Conservation (phyloP, 2,888 invertebrate genomes). For the Epiblema foenella region DNA sequence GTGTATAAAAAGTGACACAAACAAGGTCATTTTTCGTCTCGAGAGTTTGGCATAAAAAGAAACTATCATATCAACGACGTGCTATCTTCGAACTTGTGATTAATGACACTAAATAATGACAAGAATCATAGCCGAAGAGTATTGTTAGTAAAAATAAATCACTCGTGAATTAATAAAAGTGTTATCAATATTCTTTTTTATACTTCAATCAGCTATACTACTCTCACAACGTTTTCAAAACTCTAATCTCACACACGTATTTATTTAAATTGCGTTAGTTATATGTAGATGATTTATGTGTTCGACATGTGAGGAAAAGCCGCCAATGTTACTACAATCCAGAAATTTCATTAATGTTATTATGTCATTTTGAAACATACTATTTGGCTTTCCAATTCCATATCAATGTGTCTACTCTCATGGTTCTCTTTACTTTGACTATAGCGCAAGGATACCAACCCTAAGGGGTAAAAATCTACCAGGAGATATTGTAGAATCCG, state of each 20-base stretch:
- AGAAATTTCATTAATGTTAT: neutral
- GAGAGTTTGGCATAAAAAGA: conserved; percentile 43
- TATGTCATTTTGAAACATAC: no score
- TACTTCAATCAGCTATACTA: neutral
- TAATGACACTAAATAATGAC: conserved; percentile 39
- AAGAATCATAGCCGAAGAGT: conserved; percentile 15
- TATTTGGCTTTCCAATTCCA: neutral
- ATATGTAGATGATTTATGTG: no score
- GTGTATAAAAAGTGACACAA: conserved; percentile 44
- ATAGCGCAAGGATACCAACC: no score
- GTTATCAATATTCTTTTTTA: neutral
- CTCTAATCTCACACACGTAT: neutral
- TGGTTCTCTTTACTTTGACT: no score
- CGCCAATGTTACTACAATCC: neutral
- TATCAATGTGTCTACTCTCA: neutral
- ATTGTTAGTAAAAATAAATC: conserved; percentile 27
- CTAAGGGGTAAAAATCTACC: no score
- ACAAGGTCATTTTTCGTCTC: conserved; percentile 44
- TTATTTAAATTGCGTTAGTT: neutral
- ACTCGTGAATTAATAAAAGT: conserved; percentile 1
- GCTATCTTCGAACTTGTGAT: conserved; percentile 28
- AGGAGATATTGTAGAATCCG: no score
- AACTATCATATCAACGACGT: conserved; percentile 44
- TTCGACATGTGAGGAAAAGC: no score
- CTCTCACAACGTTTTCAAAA: neutral